These are phyloP conservation scores for Pterostichus madidus DNA, from an alignment of 2,888 invertebrate species.

Conservation along the genomic window DNA sequence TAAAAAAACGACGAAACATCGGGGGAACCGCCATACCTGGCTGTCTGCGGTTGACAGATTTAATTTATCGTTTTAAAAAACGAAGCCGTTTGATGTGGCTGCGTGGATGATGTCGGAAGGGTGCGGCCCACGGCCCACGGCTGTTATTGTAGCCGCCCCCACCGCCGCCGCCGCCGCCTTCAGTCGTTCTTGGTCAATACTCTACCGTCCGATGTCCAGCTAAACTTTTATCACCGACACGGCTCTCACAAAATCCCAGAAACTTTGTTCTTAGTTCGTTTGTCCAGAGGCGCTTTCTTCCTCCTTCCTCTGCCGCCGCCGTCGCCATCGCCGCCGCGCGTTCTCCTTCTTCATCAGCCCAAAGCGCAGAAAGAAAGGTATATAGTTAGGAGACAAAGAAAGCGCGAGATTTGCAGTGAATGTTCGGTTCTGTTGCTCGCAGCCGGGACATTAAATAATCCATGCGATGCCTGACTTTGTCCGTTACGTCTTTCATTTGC, in stretches of 20 bases:
- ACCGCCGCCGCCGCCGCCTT: conserved; percentile 26
- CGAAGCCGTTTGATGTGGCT: conserved; percentile 70
- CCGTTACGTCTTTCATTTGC: conserved; percentile 62
- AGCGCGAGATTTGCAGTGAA: conserved; percentile 58
- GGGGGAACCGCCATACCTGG: conserved; percentile 18
- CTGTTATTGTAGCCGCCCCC: conserved; percentile 46
- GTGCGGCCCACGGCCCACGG: not conserved
- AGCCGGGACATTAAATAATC: conserved; percentile 60
- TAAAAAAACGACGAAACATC: conserved; percentile 47
- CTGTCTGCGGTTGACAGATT: conserved; percentile 72
- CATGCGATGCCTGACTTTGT: conserved; percentile 58
- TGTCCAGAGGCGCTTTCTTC: conserved; percentile 70
- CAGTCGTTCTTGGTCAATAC: conserved; percentile 69
- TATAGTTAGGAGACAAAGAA: conserved; percentile 70
- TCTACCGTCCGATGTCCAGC: conserved; percentile 70
- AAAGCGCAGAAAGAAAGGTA: conserved; percentile 72
- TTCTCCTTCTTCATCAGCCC: conserved; percentile 58
- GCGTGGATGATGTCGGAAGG: conserved; percentile 47
- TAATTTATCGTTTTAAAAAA: conserved; percentile 71
- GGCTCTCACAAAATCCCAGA: conserved; percentile 71
- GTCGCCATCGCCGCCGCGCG: conserved; percentile 5
- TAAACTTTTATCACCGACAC: conserved; percentile 70
- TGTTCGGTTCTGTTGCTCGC: conserved; percentile 36
- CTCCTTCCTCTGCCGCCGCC: not conserved
- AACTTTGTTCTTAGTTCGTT: conserved; percentile 74